A percentile compares a stretch with the other conserved stretches of the same genome.
Evolutionary conservation across 1,140 invertebrate genomes (phyloP).

Genomic region (Macrosteles quadrilineatus): DNA sequence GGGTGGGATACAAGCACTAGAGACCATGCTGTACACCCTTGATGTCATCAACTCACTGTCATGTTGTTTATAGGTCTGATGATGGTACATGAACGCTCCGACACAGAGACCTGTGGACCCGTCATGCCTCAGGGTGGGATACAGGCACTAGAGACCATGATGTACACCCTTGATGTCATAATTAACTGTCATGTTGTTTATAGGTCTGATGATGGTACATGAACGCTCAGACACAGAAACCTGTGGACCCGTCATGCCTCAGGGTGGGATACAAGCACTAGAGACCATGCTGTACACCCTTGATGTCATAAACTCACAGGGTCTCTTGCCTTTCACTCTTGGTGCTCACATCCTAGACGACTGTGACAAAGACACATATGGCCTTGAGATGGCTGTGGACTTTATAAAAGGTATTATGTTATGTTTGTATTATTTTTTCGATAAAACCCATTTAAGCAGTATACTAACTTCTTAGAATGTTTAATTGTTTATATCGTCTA

Average conservation of each 20-base stretch:
- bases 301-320: constrained; percentile 72
- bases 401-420: constrained; percentile 91
- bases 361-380: constrained; percentile 96
- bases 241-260: constrained; percentile 92
- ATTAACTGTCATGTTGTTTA: too few species aligned
- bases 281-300: constrained; percentile 93
- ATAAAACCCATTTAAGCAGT: too few species aligned
- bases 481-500: background rate
- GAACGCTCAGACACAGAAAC: constrained; percentile 78
- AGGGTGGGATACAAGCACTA: constrained; percentile 87
- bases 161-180: constrained; percentile 88
- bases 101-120: constrained; percentile 79
- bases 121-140: constrained; percentile 95
- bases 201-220: constrained; percentile 95
- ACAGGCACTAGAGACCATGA: constrained; percentile 89
- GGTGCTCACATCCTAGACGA: constrained; percentile 92
- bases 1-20: constrained; percentile 86
- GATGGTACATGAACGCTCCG: constrained; percentile 93
- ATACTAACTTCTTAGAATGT: too few species aligned
- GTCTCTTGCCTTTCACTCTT: constrained; percentile 67
- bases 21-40: constrained; percentile 90
- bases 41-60: too few species aligned
- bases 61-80: too few species aligned
- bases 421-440: too few species aligned
- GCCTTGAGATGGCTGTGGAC: constrained; percentile 93